These are phyloP conservation scores for Clarias pachynema DNA, from an alignment of 2,797 vertebrate species.

Conservation along the genomic window DNA sequence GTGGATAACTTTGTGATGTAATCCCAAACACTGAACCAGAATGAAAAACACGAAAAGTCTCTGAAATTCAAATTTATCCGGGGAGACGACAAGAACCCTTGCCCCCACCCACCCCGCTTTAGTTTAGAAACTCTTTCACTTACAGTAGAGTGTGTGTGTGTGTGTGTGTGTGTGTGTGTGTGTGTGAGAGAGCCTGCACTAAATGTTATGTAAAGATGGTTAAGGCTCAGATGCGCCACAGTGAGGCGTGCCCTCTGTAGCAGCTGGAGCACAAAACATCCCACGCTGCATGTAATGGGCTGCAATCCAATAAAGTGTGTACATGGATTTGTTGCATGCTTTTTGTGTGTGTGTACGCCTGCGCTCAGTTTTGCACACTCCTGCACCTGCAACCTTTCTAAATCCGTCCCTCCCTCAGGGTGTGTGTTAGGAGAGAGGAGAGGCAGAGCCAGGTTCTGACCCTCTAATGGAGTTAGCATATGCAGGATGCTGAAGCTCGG, in stretches of 20 bases:
- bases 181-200: slow-evolving; percentile 45
- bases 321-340: slow-evolving; percentile 36
- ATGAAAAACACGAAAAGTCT: background rate
- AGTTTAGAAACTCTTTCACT: background rate
- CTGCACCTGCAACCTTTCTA: slow-evolving; percentile 64
- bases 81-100: background rate
- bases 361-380: slow-evolving; percentile 26
- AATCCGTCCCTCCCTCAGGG: slow-evolving; percentile 49
- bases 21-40: background rate
- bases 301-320: slow-evolving; percentile 33
- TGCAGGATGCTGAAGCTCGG: slow-evolving; percentile 72
- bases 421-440: slow-evolving; percentile 8
- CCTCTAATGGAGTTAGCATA: slow-evolving; percentile 81
- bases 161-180: background rate
- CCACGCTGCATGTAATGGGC: slow-evolving; percentile 39
- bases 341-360: slow-evolving; percentile 41
- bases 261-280: slow-evolving; percentile 49
- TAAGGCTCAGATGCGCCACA: slow-evolving; percentile 41
- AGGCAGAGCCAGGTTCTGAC: slow-evolving; percentile 71
- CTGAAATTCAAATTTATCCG: background rate
- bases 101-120: background rate
- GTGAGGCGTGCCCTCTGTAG: slow-evolving; percentile 24
- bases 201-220: slow-evolving; percentile 34
- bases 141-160: background rate
- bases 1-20: background rate